Base-by-base conservation (phyloP, 2,797 vertebrate species). In the Helarctos malayanus region DNA sequence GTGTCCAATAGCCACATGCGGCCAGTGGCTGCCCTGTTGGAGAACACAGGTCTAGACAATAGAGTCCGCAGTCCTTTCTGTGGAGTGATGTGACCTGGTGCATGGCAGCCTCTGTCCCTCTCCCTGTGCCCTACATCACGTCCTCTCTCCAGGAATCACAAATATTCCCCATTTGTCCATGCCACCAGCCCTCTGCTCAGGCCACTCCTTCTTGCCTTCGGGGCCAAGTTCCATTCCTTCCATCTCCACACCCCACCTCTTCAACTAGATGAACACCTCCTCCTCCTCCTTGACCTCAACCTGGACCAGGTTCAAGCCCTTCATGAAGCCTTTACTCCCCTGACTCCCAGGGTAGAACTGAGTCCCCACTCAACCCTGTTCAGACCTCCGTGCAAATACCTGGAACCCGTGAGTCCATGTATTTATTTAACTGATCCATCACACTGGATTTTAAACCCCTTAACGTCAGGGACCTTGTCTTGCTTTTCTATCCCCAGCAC, bases 401-500 rank as follows among this genome's bases (percentile, higher is more conserved):
- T 56, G n/a, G 25, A 73, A 56, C n/a, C 52, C 52, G 13, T 0
- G 41, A 8, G 2, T 75, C 27, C 15, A 32, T 32, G 15, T 32
- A 52, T 49, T 32, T 59, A 69, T 11, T 57, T 73, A 47, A 52
- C 18, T 7, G 18, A 91, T 38, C 9, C 38, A 12, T 49, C 29
- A 76, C 27, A 41, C 6, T 23, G 61, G 47, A 68, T 56, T 52
- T 79, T 75, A 93, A 76, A 10, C 13, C 15, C 6, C 45, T 63
- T 73, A 18, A 69, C 27, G 19, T 68, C 56, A 71, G 90, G 10
- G 38, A 80, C 41, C 14, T 57, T 89, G 35, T 41, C 76, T 57
- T 90, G 35, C 85, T 89, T 94, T 91, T 81, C 57, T 63, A 3
- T 59, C 47, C 32, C 25, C 73, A 35, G n/a, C 6, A 52, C 76